phyloP scores from a whole-genome alignment of 2,113 vertebrate genomes.

The Sorex fumeus region DNA sequence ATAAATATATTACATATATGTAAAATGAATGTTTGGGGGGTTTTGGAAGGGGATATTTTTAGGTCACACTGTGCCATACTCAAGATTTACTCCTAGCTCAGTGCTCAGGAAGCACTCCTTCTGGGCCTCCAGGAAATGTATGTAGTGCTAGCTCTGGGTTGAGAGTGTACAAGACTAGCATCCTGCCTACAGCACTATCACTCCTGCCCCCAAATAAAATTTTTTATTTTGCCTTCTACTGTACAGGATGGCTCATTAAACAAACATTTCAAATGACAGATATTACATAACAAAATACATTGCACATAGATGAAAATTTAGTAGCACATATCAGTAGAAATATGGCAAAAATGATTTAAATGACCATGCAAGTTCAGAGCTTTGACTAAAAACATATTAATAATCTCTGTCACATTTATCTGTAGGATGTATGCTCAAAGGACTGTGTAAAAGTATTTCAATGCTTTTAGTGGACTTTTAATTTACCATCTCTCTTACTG shows the following conservation, averaged over 20 bases:
- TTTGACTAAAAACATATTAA: slow-evolving; percentile 5
- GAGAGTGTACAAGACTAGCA: too few relatives aligned
- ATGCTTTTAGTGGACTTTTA: background rate
- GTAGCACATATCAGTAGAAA: background rate
- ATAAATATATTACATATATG: too few relatives aligned
- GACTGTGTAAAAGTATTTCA: background rate
- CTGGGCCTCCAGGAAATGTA: too few relatives aligned
- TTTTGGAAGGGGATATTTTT: too few relatives aligned
- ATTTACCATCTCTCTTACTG: background rate
- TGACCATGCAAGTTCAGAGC: background rate
- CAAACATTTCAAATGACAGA: background rate
- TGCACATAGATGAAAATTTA: background rate
- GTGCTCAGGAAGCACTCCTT: too few relatives aligned
- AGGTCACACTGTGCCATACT: too few relatives aligned
- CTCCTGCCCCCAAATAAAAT: background rate
- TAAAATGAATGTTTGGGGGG: too few relatives aligned
- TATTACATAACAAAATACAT: background rate
- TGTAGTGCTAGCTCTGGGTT: too few relatives aligned
- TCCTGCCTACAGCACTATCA: too few relatives aligned
- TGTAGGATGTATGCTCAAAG: background rate
- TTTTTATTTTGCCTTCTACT: slow-evolving; percentile 24
- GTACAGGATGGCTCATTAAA: background rate
- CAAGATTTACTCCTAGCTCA: too few relatives aligned
- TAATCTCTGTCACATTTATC: background rate
- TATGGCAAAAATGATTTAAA: background rate